phyloP scores from a whole-genome alignment of 2,113 vertebrate species.

The Pelecanus crispus region DNA sequence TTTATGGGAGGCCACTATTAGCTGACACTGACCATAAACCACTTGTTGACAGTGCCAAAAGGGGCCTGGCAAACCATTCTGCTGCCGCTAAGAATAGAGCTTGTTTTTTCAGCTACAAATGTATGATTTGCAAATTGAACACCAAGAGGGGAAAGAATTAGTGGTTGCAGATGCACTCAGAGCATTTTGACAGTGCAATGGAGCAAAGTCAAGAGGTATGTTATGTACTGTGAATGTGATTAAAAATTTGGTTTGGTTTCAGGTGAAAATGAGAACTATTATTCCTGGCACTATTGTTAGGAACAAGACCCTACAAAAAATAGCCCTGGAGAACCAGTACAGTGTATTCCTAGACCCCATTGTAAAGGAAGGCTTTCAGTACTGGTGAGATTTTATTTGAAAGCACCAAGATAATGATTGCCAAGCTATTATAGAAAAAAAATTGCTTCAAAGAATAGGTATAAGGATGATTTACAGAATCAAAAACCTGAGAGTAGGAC shows the following conservation, averaged over 20 bases:
- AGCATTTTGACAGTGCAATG: neutral
- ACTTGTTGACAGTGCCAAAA: conserved; percentile 47
- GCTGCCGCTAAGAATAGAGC: conserved; percentile 33
- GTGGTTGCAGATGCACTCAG: neutral
- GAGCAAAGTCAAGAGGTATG: conserved; percentile 32
- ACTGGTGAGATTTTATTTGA: neutral
- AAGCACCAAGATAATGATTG: conserved; percentile 7
- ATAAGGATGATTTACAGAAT: neutral
- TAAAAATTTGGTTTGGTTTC: conserved; percentile 7
- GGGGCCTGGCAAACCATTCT: neutral
- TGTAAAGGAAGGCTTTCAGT: neutral
- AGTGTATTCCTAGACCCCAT: conserved; percentile 7
- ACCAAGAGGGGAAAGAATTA: conserved; percentile 11
- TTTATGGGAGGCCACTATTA: conserved; percentile 48
- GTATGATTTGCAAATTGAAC: conserved; percentile 38
- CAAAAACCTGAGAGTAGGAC: neutral
- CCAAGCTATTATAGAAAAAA: neutral
- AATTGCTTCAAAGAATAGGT: neutral
- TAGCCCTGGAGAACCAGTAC: neutral
- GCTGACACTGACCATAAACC: conserved; percentile 58
- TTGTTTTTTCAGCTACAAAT: conserved; percentile 30
- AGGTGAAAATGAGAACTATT: conserved; percentile 43
- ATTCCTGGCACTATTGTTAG: neutral
- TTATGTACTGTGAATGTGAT: conserved; percentile 18
- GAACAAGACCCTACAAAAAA: neutral